These are phyloP conservation scores for Nothocercus julius DNA, from an alignment of 2,113 vertebrate genomes.

Conservation along the genomic window DNA sequence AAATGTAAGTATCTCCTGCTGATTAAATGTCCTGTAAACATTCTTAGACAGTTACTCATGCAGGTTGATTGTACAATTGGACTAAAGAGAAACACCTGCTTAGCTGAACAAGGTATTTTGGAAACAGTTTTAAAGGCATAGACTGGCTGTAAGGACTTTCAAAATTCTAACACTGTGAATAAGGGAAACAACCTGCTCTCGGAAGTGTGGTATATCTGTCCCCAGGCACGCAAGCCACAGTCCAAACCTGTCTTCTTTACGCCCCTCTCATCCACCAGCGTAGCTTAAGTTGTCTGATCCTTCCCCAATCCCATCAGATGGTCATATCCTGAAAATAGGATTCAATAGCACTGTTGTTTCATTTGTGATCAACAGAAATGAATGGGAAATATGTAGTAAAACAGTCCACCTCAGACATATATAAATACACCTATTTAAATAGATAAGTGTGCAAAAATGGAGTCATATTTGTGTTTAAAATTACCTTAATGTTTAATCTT, in stretches of 20 bases:
- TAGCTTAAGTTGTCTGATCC: not conserved
- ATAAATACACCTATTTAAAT: not conserved
- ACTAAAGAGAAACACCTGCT: constrained; percentile 12
- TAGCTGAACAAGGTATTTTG: not conserved
- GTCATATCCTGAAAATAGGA: not conserved
- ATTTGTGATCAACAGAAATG: not conserved
- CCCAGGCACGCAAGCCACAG: not conserved
- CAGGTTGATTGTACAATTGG: constrained; percentile 5
- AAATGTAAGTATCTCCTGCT: constrained; percentile 37
- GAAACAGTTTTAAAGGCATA: not conserved
- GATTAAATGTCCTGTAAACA: constrained; percentile 45
- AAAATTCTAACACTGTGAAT: not conserved
- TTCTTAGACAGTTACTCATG: constrained; percentile 45
- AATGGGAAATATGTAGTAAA: not conserved
- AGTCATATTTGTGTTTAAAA: not conserved
- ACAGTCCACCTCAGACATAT: not conserved
- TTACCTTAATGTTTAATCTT: not conserved
- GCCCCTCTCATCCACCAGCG: not conserved
- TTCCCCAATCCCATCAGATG: not conserved
- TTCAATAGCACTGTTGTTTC: not conserved
- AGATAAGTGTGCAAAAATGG: not conserved
- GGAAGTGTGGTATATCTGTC: not conserved
- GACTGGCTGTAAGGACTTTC: not conserved
- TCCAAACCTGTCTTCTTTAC: not conserved
- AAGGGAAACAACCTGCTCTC: not conserved